These are phyloP conservation scores for Henricia sp. DNA, from an alignment of 53 echinoderm and acorn worm genomes.

Conservation along the genomic window DNA sequence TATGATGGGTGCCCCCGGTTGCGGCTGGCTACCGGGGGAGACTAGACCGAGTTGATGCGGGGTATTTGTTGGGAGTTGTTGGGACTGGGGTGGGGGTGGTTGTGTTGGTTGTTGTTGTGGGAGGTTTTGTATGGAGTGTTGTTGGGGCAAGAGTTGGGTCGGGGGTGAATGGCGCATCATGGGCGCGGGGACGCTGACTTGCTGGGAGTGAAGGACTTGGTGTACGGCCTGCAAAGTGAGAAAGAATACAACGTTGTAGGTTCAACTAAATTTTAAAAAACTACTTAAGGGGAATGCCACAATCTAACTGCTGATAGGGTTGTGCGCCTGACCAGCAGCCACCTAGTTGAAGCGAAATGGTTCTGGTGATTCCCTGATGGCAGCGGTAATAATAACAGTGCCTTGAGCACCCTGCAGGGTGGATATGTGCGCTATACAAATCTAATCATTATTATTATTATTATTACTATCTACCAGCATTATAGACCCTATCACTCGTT, in stretches of 20 bases:
- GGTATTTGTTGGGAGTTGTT: constrained; percentile 62
- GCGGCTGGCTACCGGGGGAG: constrained; percentile 49
- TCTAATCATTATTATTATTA: too few relatives aligned
- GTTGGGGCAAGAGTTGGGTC: constrained; percentile 72
- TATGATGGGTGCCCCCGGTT: constrained; percentile 48
- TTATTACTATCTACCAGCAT: too few relatives aligned
- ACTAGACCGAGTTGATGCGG: constrained; percentile 52
- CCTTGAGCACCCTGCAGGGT: too few relatives aligned
- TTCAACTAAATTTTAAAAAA: not conserved
- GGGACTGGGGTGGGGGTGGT: constrained; percentile 55
- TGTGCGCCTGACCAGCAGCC: too few relatives aligned
- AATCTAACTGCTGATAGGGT: too few relatives aligned
- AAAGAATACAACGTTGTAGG: not conserved
- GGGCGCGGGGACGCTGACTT: constrained; percentile 49
- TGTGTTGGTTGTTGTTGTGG: too few relatives aligned
- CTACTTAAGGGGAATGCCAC: too few relatives aligned
- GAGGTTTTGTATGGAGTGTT: constrained; percentile 61
- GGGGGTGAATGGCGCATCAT: constrained; percentile 71
- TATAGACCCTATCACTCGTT: not conserved
- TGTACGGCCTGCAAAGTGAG: constrained; percentile 61
- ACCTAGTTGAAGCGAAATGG: too few relatives aligned
- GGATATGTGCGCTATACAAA: too few relatives aligned
- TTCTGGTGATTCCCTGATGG: too few relatives aligned
- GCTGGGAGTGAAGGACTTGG: constrained; percentile 71
- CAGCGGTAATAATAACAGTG: too few relatives aligned